These are phyloP conservation scores for Fragum whitleyi DNA, from an alignment of 2,888 invertebrate species.

Conservation along the genomic window DNA sequence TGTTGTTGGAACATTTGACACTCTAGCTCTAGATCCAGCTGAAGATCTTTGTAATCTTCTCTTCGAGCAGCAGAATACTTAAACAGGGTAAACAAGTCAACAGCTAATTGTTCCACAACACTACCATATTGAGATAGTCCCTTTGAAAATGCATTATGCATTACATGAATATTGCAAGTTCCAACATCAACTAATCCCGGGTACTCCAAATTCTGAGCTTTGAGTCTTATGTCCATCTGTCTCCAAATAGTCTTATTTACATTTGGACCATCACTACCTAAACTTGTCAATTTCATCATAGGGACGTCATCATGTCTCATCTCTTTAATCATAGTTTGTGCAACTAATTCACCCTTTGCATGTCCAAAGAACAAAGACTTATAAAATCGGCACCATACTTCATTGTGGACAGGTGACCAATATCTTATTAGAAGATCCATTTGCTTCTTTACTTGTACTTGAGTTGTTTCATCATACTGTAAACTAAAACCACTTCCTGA, in stretches of 20 bases:
- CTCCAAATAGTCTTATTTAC: background rate
- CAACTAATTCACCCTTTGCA: slow-evolving; percentile 1
- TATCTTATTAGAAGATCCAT: slow-evolving; percentile 15
- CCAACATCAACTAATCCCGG: background rate
- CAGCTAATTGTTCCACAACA: background rate
- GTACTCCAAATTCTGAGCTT: background rate
- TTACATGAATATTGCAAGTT: background rate
- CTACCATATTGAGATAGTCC: background rate
- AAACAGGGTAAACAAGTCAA: background rate
- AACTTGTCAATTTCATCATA: background rate
- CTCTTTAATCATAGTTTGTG: background rate
- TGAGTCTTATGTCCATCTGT: slow-evolving; percentile 1
- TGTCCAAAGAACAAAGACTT: slow-evolving; percentile 1
- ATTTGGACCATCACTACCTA: background rate
- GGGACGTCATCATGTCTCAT: background rate
- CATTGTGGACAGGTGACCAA: background rate
- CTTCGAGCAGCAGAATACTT: background rate
- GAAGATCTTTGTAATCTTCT: background rate
- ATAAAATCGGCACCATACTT: slow-evolving; percentile 7
- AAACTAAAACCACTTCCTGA: background rate
- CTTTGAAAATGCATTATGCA: background rate
- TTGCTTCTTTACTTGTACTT: slow-evolving; percentile 10
- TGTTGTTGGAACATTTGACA: background rate
- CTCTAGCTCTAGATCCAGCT: background rate
- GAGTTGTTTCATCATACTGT: slow-evolving; percentile 11